These are phyloP conservation scores for Thera obeliscata DNA, from an alignment of 2,888 invertebrate species.

Conservation along the genomic window DNA sequence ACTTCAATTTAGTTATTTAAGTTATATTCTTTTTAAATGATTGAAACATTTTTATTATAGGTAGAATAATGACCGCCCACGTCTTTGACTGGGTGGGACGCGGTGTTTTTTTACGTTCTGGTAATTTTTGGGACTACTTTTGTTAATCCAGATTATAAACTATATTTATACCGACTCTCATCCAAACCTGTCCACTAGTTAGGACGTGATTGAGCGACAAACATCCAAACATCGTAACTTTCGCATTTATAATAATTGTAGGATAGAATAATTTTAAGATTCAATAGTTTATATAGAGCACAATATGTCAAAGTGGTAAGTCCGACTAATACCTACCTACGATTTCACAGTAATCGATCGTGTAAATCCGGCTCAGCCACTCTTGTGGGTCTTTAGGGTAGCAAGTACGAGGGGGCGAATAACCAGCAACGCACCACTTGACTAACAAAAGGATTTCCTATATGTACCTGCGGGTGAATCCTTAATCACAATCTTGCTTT, in stretches of 20 bases:
- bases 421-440: conserved; percentile 59
- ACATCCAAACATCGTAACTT: no score
- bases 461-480: conserved; percentile 53
- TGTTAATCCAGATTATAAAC: no score
- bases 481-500: conserved; percentile 56
- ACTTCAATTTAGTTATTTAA: background rate
- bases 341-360: conserved; percentile 65
- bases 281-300: background rate
- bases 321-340: conserved; percentile 49
- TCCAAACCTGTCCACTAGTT: no score
- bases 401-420: conserved; percentile 55
- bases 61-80: no score
- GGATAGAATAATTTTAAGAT: background rate
- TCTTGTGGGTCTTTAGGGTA: conserved; percentile 59
- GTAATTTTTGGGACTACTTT: no score
- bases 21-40: no score
- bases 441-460: conserved; percentile 67
- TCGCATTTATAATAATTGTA: no score
- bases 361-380: conserved; percentile 69
- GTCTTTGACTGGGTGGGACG: no score
- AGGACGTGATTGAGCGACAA: no score
- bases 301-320: conserved; percentile 34
- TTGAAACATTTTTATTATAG: no score
- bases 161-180: no score
- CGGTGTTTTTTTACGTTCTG: no score